Evolutionary conservation across 2,113 vertebrate genomes (phyloP), one percentile per base, ranked within the genome.

Genomic region (Microtus oregoni): DNA sequence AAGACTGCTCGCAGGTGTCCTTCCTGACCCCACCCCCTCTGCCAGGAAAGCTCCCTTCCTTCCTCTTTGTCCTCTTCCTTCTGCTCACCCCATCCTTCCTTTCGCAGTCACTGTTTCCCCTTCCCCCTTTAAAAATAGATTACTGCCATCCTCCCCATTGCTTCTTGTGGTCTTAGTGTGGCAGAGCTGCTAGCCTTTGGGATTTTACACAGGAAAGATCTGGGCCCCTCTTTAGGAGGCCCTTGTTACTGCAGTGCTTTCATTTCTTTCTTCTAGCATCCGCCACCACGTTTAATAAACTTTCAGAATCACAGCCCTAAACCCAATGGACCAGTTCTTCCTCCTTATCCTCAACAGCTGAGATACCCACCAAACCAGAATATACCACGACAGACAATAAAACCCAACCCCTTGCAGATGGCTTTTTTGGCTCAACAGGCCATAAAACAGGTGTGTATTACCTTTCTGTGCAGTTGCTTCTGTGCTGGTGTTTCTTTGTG

Each of bases 271-370:
- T 97, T 98, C 92, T 89, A 95, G 93, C 98, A 99, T 97, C 97
- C 98, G 55, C 99, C 99, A 96, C 99, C 99, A 0, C 98, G 99
- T 82, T 98, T 99, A 97, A 98, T 99, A 98, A 98, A 99, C 97
- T 98, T 98, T 95, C 99, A 98, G 92, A 99, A 98, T 97, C 98
- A 99, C n/a, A 98, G 73, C 90, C 86, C 98, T 35, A 98, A 98
- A 82, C 93, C 98, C 76, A 99, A 98, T 93, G 98, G 98, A 73
- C 98, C 99, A 61, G 93, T 98, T 95, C 96, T 98, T 96, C 94
- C 98, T 90, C 52, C 97, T 89, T 98, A 99, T 88, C 52, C 97
- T 86, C 99, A 98, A 35, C 98, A 98, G 83, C 97, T 98, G 97
- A 98, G 98, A 95, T 98, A 98, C 52, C 98, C 98, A 92, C 98